Conservation (phyloP, 2,797 vertebrate species). For the Halcyon chelicuti region DNA sequence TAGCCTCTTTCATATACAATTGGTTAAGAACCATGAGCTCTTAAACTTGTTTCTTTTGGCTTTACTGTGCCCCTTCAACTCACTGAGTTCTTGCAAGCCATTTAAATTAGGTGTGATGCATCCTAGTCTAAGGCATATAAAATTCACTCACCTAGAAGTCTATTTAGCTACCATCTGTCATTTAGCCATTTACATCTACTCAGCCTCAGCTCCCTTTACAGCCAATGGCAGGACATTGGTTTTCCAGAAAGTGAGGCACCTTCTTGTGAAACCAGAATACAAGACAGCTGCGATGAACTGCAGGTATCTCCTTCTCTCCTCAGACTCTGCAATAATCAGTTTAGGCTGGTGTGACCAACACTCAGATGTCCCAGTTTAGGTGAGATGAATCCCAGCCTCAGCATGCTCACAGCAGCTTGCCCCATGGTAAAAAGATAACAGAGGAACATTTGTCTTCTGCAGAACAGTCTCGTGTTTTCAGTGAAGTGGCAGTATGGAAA, state of each 20-base stretch:
- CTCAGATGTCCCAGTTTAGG: not conserved
- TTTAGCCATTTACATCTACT: not conserved
- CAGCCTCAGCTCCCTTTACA: not conserved
- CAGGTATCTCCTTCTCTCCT: not conserved
- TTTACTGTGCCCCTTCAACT: not conserved
- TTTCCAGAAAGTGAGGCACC: not conserved
- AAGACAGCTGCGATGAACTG: not conserved
- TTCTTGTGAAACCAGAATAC: not conserved
- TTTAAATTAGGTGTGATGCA: not conserved
- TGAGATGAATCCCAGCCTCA: not conserved
- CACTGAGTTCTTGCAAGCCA: not conserved
- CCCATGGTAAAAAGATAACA: too few species aligned
- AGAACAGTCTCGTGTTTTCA: fast-evolving
- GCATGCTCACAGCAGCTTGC: not conserved
- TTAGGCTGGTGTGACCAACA: not conserved
- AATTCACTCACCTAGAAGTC: not conserved
- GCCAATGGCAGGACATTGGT: fast-evolving
- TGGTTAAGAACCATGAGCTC: not conserved
- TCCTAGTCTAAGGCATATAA: not conserved
- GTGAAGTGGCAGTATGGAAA: not conserved
- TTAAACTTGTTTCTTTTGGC: not conserved
- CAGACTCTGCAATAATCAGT: not conserved
- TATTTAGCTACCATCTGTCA: not conserved
- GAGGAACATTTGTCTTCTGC: fast-evolving
- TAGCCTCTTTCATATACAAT: too few species aligned